These are phyloP conservation scores for Montipora capricornis DNA, from an alignment of 64 coral and sea anemone genomes.

Conservation along the genomic window DNA sequence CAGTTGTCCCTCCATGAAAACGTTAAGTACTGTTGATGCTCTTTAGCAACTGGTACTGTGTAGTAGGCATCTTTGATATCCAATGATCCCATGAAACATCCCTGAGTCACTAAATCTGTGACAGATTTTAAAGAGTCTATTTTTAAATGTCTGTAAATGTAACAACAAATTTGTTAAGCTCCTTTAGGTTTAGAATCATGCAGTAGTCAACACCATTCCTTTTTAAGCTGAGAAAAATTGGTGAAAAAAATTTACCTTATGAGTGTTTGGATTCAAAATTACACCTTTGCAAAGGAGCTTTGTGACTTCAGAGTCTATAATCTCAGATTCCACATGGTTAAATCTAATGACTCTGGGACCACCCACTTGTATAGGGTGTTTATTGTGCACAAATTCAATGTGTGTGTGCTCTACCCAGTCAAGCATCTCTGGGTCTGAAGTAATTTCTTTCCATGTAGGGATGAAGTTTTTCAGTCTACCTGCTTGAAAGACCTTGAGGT, in stretches of 20 bases:
- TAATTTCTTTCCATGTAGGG: slow-evolving; percentile 45
- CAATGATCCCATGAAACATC: slow-evolving; percentile 6
- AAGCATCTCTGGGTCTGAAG: neutral
- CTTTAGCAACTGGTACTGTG: slow-evolving; percentile 8
- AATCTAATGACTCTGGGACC: slow-evolving; percentile 1
- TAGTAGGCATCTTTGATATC: slow-evolving; percentile 51
- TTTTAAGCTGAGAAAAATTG: slow-evolving; percentile 55
- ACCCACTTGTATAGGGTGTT: neutral
- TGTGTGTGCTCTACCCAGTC: slow-evolving; percentile 25
- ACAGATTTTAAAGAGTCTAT: slow-evolving; percentile 50
- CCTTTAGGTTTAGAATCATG: slow-evolving; percentile 44
- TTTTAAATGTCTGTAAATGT: slow-evolving; percentile 39
- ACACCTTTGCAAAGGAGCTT: slow-evolving; percentile 64
- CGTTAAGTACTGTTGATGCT: slow-evolving; percentile 33
- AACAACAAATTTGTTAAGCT: slow-evolving; percentile 49
- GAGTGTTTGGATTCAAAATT: slow-evolving; percentile 19
- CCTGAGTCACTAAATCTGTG: slow-evolving; percentile 2
- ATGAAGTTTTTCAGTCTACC: slow-evolving; percentile 27
- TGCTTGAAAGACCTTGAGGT: neutral
- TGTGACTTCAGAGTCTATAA: slow-evolving; percentile 47
- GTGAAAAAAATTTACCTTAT: slow-evolving; percentile 37
- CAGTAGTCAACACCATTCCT: slow-evolving; percentile 54
- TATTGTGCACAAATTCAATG: neutral
- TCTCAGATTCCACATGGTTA: slow-evolving; percentile 5
- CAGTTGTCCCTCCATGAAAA: slow-evolving; percentile 53